Base-by-base conservation (phyloP, 2,113 vertebrate species). In the Probosciger aterrimus region DNA sequence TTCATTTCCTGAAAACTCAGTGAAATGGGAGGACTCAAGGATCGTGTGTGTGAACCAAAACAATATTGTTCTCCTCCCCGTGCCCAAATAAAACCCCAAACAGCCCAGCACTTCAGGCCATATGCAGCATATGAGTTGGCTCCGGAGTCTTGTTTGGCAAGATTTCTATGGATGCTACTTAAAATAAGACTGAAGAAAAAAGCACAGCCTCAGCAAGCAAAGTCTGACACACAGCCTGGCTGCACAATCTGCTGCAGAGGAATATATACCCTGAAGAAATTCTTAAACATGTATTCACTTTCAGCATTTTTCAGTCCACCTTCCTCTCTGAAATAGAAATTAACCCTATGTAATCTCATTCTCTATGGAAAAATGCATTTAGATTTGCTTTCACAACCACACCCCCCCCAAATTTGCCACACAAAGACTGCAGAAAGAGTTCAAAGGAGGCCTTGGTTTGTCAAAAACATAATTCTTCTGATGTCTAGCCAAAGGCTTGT, bases 1-100 rank as follows among this genome's bases (percentile, higher is more conserved):
- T 86, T 95, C 15, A 41, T 82, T 91, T 88, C 73, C 62, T 84
- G 52, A 83, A 86, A 95, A 77, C 55, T 78, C 27, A 23, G 43
- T 27, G 27, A 44, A 81, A 83, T 23, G 46, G 22, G 33, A 80
- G 43, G 39, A 86, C 69, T 90, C 0, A 0, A 18, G 43, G 33
- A 78, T 22, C 1, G 0, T 37, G 43, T 37, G 22, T 74, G 73
- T 74, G 68, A 93, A 83, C 14, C 14, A 70, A 94, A 96, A 90
- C n/a, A 74, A 7, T 1, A 20, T 70, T 63, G 20, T 70, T 92
- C 37, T 86, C 35, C 55, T 94, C 64, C 22, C 14, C 1, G 2
- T 86, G 44, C 53, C 67, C 49, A 74, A 44, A 53, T 22, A 88
- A 91, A 68, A 15, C 16, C 49, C 70, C 53, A 74, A 85, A 82